These are phyloP conservation scores for Eucera pruinosa DNA, from an alignment of 2,888 invertebrate species.

Conservation along the genomic window DNA sequence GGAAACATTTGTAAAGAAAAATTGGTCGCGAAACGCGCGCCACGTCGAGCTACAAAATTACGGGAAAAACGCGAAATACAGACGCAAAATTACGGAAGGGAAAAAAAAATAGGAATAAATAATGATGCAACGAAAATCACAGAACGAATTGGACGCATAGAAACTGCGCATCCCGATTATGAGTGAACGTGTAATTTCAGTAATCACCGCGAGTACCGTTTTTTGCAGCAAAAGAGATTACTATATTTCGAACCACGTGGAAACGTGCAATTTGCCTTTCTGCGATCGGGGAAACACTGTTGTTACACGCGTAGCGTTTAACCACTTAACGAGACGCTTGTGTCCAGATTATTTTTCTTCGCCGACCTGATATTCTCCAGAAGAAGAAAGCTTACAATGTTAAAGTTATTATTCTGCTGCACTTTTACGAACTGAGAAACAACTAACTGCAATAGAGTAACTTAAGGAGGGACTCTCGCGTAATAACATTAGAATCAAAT, in stretches of 20 bases:
- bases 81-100: background rate
- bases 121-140: background rate
- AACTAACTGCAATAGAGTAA: too few species aligned
- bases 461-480: too few species aligned
- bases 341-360: background rate
- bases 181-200: slow-evolving; percentile 4
- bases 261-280: slow-evolving; percentile 28
- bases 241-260: background rate
- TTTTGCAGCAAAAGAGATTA: background rate
- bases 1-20: background rate
- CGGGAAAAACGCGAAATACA: too few species aligned
- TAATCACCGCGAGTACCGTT: slow-evolving; percentile 15
- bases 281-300: background rate
- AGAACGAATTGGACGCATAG: background rate
- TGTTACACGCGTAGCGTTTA: slow-evolving; percentile 3
- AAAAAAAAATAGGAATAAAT: too few species aligned
- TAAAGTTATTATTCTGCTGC: too few species aligned
- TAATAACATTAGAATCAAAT: too few species aligned
- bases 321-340: background rate
- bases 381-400: too few species aligned
- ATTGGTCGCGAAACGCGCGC: too few species aligned
- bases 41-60: too few species aligned
- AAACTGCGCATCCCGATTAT: slow-evolving; percentile 3
- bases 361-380: too few species aligned
- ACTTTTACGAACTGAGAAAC: too few species aligned